These are phyloP conservation scores for Typhlomys cinereus DNA, from an alignment of 2,113 vertebrate species.

Conservation along the genomic window DNA sequence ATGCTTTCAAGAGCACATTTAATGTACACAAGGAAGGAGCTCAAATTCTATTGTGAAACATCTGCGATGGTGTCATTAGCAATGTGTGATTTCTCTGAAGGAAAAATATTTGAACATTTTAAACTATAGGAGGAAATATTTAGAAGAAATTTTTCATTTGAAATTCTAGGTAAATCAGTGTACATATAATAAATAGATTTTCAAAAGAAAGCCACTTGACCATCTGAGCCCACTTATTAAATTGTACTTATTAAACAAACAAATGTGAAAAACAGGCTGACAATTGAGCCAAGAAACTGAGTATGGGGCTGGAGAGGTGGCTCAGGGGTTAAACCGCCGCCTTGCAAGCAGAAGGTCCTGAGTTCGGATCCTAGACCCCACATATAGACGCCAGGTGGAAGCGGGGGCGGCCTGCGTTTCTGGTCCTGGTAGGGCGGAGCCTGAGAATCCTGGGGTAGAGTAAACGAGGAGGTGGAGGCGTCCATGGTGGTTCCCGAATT, in stretches of 20 bases:
- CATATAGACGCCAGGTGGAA: no score
- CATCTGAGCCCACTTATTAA: neutral
- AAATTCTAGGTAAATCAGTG: neutral
- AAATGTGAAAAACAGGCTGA: neutral
- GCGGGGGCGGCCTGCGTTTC: no score
- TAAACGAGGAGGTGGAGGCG: no score
- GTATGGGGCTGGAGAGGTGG: neutral
- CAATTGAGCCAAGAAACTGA: neutral
- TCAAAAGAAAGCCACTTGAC: neutral
- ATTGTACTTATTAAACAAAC: neutral
- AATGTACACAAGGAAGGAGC: neutral
- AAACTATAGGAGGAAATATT: neutral
- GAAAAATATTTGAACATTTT: neutral
- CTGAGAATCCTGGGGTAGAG: no score
- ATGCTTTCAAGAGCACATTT: neutral
- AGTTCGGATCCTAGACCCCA: no score
- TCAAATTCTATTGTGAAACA: accelerated
- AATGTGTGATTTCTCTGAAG: neutral
- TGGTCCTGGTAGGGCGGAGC: no score
- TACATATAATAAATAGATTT: neutral
- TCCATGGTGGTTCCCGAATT: no score
- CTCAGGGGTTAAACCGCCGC: no score
- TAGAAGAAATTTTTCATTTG: neutral
- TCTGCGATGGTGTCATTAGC: neutral
- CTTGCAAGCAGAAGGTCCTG: no score